Conservation (phyloP, 2,113 vertebrate species). For the Rhipidura dahli region DNA sequence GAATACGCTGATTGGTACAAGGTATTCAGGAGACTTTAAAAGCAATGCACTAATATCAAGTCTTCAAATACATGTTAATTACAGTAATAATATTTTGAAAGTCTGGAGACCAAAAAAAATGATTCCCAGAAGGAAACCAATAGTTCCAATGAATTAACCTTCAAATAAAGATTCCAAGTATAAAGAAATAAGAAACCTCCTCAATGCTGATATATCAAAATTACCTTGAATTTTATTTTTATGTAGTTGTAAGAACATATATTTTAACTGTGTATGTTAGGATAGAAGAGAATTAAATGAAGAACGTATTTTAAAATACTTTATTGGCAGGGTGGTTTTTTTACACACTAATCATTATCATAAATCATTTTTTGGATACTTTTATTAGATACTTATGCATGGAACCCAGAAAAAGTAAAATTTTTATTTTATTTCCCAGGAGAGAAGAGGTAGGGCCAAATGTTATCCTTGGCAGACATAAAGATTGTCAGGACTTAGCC, state of each 20-base stretch:
- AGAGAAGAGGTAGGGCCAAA: neutral
- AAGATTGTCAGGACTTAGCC: neutral
- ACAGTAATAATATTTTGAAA: conserved; percentile 19
- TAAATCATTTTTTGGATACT: neutral
- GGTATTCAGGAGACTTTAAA: neutral
- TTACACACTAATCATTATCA: neutral
- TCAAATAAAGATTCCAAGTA: neutral
- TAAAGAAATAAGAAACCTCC: neutral
- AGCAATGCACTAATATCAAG: neutral
- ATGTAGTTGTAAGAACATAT: neutral
- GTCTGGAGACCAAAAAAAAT: neutral
- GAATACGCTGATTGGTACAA: neutral
- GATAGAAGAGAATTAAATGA: neutral
- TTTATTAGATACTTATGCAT: neutral
- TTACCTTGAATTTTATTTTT: neutral
- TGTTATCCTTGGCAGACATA: neutral
- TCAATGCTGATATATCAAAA: neutral
- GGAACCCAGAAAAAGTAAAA: neutral
- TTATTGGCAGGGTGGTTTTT: neutral
- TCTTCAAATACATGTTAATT: conserved; percentile 14
- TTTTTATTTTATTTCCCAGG: neutral
- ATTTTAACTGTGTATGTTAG: neutral
- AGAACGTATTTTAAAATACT: neutral
- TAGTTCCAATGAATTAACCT: neutral
- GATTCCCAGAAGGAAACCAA: neutral